Base-by-base conservation (phyloP, 2,113 vertebrate genomes). In the Alethe castanea region DNA sequence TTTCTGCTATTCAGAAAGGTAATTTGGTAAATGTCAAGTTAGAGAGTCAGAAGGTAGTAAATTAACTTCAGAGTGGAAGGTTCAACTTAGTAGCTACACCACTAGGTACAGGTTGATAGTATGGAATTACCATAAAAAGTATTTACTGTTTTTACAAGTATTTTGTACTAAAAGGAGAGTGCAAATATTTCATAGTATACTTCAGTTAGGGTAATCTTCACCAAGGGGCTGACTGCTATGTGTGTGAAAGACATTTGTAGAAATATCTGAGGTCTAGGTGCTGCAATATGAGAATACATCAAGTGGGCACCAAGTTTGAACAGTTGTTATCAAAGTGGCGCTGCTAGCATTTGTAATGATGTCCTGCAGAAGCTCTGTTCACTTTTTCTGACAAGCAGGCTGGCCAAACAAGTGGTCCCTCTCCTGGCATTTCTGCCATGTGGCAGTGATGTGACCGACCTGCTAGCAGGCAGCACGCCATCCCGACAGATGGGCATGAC, bases 401-500 rank as follows among this genome's bases (percentile, higher is more conserved):
- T 94, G 60, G 79, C 57, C 64, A 67, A 81, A 31, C 62, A 92
- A 88, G 67, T 61, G 12, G 44, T 84, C 36, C 82, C 48, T 81
- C 52, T 91, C 36, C 69, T 94, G 56, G 85, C 72, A 72, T 53
- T 77, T 85, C 8, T 74, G 82, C 79, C 91, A 87, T 62, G 91
- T 96, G 94, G 86, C 94, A 95, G 22, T 69, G 48, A 87, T 92
- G 54, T 93, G 93, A 96, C 77, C 20, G 95, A 88, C 92, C 95
- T 80, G 70, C 54, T 36, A 73, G 88, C 91, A 94, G 97, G 95
- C 95, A 97, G 54, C 23, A 35, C 0, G 95, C 97, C 97, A 97
- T 84, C 52, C 48, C 9, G 74, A 77, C 96, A 98, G 97, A 98
- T 97, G 94, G 96, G 77, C 81, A 36, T 6, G 42, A 71, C 19